Evolutionary conservation across 2,113 vertebrate species (phyloP).

Genomic region (Camelus bactrianus): DNA sequence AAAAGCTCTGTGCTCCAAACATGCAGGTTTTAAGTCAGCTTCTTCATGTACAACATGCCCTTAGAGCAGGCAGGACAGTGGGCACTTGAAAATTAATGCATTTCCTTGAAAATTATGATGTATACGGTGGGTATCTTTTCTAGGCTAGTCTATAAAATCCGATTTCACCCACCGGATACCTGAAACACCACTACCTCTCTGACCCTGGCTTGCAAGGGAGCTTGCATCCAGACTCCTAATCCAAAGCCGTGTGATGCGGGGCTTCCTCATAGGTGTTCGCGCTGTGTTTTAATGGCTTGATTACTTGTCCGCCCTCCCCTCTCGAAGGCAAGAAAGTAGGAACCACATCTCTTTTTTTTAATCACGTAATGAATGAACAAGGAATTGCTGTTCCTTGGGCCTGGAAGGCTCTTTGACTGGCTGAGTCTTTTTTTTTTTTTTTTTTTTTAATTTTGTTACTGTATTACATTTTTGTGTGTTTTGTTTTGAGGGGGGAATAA

Average conservation of each 20-base stretch:
- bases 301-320: not conserved
- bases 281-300: not conserved
- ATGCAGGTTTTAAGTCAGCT: not conserved
- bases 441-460: too few species aligned
- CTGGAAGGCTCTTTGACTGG: not conserved
- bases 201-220: not conserved
- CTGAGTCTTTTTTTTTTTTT: not conserved
- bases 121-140: not conserved
- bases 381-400: not conserved
- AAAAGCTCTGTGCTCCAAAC: not conserved
- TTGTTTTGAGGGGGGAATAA: too few species aligned
- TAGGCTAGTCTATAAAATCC: not conserved
- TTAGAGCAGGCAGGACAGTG: not conserved
- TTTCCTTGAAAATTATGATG: constrained; percentile 54
- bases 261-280: not conserved
- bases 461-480: too few species aligned
- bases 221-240: not conserved
- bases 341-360: not conserved
- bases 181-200: not conserved
- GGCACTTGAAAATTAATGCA: not conserved
- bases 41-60: constrained; percentile 41
- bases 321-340: not conserved
- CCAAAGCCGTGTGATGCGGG: not conserved
- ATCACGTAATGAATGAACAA: not conserved
- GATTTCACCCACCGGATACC: not conserved